Evolutionary conservation across 2,888 invertebrate species (phyloP).

Genomic region (Apamea monoglypha): DNA sequence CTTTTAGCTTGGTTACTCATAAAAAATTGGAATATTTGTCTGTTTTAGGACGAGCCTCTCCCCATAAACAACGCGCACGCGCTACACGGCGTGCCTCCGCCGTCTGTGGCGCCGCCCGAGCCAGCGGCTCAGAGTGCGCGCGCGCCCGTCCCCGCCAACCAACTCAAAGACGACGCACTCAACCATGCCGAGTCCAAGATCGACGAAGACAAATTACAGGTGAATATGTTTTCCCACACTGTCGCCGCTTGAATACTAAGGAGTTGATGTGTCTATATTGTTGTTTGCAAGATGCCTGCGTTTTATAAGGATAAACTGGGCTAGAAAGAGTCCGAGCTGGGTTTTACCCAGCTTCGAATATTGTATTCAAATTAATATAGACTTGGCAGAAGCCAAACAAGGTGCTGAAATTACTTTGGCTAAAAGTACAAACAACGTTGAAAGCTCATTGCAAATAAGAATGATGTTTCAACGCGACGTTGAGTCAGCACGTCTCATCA

Average conservation of each 20-base stretch:
- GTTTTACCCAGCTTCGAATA: background rate
- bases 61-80: conserved; percentile 87
- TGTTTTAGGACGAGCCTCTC: conserved; percentile 83
- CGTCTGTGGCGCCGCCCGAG: conserved; percentile 66
- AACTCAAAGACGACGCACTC: conserved; percentile 83
- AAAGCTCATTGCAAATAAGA: background rate
- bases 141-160: conserved; percentile 71
- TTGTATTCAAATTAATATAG: conserved; percentile 5
- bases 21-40: background rate
- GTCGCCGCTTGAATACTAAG: conserved; percentile 37
- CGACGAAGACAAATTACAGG: conserved; percentile 88
- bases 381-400: background rate
- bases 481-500: conserved; percentile 20
- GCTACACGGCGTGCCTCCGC: conserved; percentile 80
- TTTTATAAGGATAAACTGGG: conserved; percentile 32
- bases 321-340: conserved; percentile 5
- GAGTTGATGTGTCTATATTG: conserved; percentile 12
- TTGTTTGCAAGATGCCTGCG: conserved; percentile 1
- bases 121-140: conserved; percentile 67
- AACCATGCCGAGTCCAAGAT: conserved; percentile 86
- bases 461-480: background rate
- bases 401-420: background rate
- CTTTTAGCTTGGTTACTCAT: background rate
- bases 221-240: conserved; percentile 67
- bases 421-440: background rate